phyloP scores from a whole-genome alignment of 2,113 vertebrate species.

The Erythrocercus mccallii region DNA sequence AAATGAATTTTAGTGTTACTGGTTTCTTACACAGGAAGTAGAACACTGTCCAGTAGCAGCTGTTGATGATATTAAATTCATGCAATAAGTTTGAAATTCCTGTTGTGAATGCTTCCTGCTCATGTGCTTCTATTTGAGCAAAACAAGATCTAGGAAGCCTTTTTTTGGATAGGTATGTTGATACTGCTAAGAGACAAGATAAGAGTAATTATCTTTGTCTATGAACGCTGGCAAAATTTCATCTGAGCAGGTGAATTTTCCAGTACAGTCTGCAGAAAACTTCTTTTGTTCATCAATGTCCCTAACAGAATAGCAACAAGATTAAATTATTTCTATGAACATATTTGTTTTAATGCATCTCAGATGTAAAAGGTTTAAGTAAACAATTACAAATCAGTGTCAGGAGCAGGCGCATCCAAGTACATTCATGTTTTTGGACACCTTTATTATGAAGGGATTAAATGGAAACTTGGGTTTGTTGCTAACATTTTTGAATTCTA shows the following conservation, averaged over 20 bases:
- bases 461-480: not conserved
- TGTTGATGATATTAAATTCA: not conserved
- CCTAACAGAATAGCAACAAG: not conserved
- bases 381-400: not conserved
- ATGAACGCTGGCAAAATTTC: not conserved
- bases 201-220: not conserved
- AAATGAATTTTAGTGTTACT: not conserved
- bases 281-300: not conserved
- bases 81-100: not conserved
- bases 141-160: not conserved
- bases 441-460: not conserved
- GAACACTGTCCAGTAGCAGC: not conserved
- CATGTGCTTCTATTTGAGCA: not conserved
- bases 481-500: not conserved
- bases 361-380: not conserved
- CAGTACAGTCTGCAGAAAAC: accelerated
- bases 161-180: not conserved
- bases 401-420: not conserved
- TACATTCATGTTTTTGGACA: not conserved
- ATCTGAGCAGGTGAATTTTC: not conserved
- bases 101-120: not conserved
- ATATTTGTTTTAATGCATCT: not conserved
- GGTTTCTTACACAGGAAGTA: not conserved
- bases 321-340: not conserved
- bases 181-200: not conserved